Conservation (phyloP, 2,888 invertebrate species). For the Drosophila subquinaria region DNA sequence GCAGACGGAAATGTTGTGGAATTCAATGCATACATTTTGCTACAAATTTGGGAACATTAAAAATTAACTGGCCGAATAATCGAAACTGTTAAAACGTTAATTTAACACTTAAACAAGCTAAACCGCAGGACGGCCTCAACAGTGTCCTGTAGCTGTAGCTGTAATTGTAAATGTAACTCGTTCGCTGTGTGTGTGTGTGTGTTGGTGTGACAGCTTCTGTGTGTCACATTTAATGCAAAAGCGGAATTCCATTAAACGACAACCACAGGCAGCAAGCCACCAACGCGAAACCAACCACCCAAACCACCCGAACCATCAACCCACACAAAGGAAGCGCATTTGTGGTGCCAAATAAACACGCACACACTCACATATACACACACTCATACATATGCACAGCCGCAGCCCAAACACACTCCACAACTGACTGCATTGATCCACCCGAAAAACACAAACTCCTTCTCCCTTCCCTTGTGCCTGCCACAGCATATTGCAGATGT, state of each 20-base stretch:
- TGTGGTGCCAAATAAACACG: slow-evolving; percentile 80
- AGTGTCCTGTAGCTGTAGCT: slow-evolving; percentile 58
- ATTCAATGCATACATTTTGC: slow-evolving; percentile 8
- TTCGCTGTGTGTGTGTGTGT: slow-evolving; percentile 11
- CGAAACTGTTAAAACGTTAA: slow-evolving; percentile 79
- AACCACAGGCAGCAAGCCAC: slow-evolving; percentile 79
- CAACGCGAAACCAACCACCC: slow-evolving; percentile 56
- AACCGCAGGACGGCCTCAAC: slow-evolving; percentile 65
- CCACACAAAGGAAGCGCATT: slow-evolving; percentile 76
- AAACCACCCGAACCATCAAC: slow-evolving; percentile 59
- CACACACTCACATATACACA: slow-evolving; percentile 24
- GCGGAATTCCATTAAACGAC: slow-evolving; percentile 82
- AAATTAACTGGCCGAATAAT: slow-evolving; percentile 76
- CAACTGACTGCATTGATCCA: slow-evolving; percentile 56
- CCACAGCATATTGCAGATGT: slow-evolving; percentile 77
- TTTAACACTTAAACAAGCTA: slow-evolving; percentile 82
- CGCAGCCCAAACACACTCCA: slow-evolving; percentile 38
- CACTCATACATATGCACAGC: slow-evolving; percentile 9
- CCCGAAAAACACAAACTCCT: slow-evolving; percentile 39
- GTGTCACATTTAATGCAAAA: slow-evolving; percentile 80
- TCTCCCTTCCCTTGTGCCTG: slow-evolving; percentile 3
- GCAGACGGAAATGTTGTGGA: slow-evolving; percentile 28
- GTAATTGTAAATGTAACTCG: slow-evolving; percentile 38
- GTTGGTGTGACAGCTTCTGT: slow-evolving; percentile 69
- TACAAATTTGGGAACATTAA: slow-evolving; percentile 52